Evolutionary conservation across 2,113 vertebrate genomes (phyloP), one percentile per base, ranked within the genome.

Genomic region (Oxyura jamaicensis): DNA sequence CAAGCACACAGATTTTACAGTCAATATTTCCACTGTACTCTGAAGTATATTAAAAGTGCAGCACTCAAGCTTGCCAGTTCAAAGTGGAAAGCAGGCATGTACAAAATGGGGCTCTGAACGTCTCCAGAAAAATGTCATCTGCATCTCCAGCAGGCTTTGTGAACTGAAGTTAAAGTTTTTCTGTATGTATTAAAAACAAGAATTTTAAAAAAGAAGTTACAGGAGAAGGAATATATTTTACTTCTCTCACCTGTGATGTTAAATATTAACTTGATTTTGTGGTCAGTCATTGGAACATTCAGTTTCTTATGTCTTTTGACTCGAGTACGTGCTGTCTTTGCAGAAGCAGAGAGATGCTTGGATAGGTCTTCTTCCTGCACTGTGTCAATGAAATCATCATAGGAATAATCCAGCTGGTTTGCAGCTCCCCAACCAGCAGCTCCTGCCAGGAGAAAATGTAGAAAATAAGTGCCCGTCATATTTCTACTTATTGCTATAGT

Each of bases 231-330:
- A 0, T 1, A 2, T 46, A 22, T 67, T 77, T 83, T 91, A 76
- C 50, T 92, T 83, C 52, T 80, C 97, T 97, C 96, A 99, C 99
- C 99, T 96, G 99, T 99, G 96, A 99, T 99, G 93, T 99, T 99
- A 97, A 99, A 99, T 97, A 98, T 98, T 90, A 99, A 98, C 97
- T 99, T 99, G 93, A 99, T 99, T 98, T 99, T 99, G 88, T 99
- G 99, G 95, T 99, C 99, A 20, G 98, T 97, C 80, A 98, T 98
- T 21, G 98, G 98, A 33, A 98, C 90, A 29, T 50, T 97, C 81
- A 98, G 93, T 85, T 98, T 98, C 33, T 98, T 96, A 93, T 99
- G 98, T 83, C 99, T 99, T 98, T 98, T 99, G 53, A 97, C 95
- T 56, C 99, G 98, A n/a, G 98, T 95, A 28, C 83, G 97, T 59